Evolutionary conservation across 2,797 vertebrate species (phyloP).

Genomic region (Acanthornis magna): DNA sequence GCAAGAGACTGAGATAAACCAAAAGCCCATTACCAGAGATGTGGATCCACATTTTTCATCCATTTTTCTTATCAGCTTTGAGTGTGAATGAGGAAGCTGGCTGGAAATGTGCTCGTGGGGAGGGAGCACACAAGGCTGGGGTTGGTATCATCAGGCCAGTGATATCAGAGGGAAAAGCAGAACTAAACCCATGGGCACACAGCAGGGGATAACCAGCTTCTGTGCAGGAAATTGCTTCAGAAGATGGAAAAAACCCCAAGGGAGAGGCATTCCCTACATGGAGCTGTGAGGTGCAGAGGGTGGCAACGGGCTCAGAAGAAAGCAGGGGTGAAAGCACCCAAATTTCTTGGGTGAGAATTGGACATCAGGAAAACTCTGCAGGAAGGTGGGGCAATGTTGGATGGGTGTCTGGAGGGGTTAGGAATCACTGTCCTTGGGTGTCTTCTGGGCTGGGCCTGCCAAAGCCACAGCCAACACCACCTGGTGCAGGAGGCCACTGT

Average conservation of each 20-base stretch:
- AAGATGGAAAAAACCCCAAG: fast-evolving
- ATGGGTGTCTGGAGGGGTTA: neutral
- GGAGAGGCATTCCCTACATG: fast-evolving
- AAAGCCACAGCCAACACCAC: neutral
- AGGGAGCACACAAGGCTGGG: neutral
- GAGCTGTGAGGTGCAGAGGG: neutral
- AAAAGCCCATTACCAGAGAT: neutral
- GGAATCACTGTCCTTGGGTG: neutral
- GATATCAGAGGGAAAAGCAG: neutral
- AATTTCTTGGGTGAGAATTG: neutral
- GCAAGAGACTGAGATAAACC: neutral
- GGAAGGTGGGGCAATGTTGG: neutral
- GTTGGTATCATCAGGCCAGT: neutral
- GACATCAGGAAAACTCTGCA: neutral
- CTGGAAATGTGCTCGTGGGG: fast-evolving
- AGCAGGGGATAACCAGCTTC: neutral
- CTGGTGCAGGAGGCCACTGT: neutral
- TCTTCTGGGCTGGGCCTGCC: neutral
- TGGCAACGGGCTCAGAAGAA: neutral
- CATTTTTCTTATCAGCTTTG: neutral
- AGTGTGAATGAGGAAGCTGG: neutral
- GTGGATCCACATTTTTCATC: neutral
- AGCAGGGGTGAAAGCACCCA: neutral
- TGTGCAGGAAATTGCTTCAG: neutral
- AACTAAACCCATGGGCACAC: neutral